Percentiles rank a stretch among this genome's conserved stretches.
Conservation (phyloP, 2,113 vertebrate species). For the Semicossyphus pulcher region DNA sequence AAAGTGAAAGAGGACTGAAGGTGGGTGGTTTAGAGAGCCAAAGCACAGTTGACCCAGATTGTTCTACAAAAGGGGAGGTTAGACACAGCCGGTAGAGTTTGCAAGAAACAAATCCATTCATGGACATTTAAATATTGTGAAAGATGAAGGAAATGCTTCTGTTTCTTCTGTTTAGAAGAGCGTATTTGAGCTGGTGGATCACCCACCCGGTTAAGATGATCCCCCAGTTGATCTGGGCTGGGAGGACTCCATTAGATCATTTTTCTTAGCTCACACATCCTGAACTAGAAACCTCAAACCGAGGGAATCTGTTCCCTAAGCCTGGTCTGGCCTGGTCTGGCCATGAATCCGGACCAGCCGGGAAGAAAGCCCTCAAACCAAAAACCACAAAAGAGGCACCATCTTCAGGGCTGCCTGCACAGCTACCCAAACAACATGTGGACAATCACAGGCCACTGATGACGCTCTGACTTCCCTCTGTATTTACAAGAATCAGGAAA, state of each 20-base stretch:
- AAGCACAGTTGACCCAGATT: constrained; percentile 51
- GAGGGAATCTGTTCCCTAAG: constrained; percentile 44
- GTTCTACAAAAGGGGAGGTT: constrained; percentile 5
- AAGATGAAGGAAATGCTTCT: constrained; percentile 3
- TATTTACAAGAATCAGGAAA: constrained; percentile 14
- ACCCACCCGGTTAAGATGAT: constrained; percentile 27
- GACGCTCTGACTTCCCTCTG: constrained; percentile 30
- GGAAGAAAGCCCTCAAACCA: constrained; percentile 50
- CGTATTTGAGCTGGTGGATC: constrained; percentile 20
- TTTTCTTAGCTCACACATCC: constrained; percentile 37
- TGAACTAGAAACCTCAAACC: constrained; percentile 64
- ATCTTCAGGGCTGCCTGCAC: constrained; percentile 26
- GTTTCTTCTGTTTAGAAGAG: constrained; percentile 18
- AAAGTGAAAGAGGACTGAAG: constrained; percentile 52
- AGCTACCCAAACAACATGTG: constrained; percentile 42
- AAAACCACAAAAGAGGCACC: constrained; percentile 47
- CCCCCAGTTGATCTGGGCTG: constrained; percentile 13
- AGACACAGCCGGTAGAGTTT: constrained; percentile 2
- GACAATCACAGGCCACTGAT: constrained; percentile 31
- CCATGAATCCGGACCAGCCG: constrained; percentile 55
- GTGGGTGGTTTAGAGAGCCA: constrained; percentile 40
- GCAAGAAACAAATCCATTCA: constrained; percentile 28
- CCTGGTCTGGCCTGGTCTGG: constrained; percentile 32
- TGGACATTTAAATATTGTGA: constrained; percentile 32
- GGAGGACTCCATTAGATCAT: constrained; percentile 24